A percentile compares a stretch with the other conserved stretches of the same genome.
phyloP scores from a whole-genome alignment of 92 coral and sea anemone genomes.

The Zoanthus solanderi region DNA sequence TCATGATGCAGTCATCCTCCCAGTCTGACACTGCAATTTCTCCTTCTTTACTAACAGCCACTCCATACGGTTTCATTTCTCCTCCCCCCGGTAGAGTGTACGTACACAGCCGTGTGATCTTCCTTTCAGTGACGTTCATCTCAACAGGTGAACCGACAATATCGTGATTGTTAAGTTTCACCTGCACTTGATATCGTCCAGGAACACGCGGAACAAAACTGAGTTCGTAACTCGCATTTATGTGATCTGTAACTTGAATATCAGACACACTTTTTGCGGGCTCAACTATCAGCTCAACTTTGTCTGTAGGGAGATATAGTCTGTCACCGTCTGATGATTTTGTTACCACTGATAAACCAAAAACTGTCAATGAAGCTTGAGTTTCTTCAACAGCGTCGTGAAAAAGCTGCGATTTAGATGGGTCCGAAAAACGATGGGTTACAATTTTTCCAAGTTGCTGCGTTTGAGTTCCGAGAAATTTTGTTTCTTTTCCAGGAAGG shows the following conservation, averaged over 20 bases:
- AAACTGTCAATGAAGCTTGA: not conserved
- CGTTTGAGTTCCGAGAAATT: not conserved
- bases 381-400: not conserved
- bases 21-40: too few relatives aligned
- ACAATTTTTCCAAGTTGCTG: not conserved
- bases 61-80: not conserved
- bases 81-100: not conserved
- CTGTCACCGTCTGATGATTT: not conserved
- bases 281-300: slow-evolving; percentile 14
- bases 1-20: too few relatives aligned
- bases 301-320: not conserved
- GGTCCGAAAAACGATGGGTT: not conserved
- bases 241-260: slow-evolving; percentile 22
- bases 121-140: slow-evolving; percentile 1
- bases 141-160: slow-evolving; percentile 14
- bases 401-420: not conserved
- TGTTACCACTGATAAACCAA: slow-evolving; percentile 1
- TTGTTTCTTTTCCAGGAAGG: not conserved
- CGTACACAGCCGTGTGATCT: not conserved
- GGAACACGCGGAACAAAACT: slow-evolving; percentile 43
- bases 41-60: slow-evolving; percentile 33
- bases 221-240: slow-evolving; percentile 19
- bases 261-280: not conserved
- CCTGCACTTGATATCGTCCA: slow-evolving; percentile 2
- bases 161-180: not conserved